phyloP scores from a whole-genome alignment of 2,113 vertebrate genomes.

The Macquaria australasica region DNA sequence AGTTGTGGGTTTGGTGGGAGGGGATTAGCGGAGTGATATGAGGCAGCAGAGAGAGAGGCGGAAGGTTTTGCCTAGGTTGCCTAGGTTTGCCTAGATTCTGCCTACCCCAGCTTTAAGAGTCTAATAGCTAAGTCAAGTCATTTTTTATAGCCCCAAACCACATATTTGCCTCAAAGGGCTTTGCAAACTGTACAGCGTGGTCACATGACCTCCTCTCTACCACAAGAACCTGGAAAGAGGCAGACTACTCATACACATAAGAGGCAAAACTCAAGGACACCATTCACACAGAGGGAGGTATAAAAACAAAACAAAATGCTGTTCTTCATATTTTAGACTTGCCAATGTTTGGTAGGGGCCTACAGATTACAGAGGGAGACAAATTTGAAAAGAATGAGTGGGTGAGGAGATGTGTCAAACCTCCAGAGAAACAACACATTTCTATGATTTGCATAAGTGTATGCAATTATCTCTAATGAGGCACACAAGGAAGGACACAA shows the following conservation, averaged over 20 bases:
- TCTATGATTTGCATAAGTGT: conserved; percentile 39
- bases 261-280: background rate
- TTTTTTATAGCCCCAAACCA: background rate
- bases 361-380: background rate
- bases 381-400: conserved; percentile 25
- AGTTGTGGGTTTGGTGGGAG: too few relatives aligned
- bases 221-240: background rate
- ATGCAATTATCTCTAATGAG: conserved; percentile 56
- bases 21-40: too few relatives aligned
- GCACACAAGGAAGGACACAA: conserved; percentile 18
- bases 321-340: background rate
- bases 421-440: conserved; percentile 26
- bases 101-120: too few relatives aligned
- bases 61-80: too few relatives aligned
- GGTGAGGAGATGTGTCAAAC: conserved; percentile 34
- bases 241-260: background rate
- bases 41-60: too few relatives aligned
- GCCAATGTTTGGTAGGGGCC: background rate
- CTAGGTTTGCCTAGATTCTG: too few relatives aligned
- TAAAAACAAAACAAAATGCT: background rate
- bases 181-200: background rate
- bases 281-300: background rate
- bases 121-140: background rate
- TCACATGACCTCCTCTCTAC: background rate
- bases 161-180: background rate